These are phyloP conservation scores for Ardeotis arabs DNA, from an alignment of 2,113 vertebrate genomes.

Conservation along the genomic window DNA sequence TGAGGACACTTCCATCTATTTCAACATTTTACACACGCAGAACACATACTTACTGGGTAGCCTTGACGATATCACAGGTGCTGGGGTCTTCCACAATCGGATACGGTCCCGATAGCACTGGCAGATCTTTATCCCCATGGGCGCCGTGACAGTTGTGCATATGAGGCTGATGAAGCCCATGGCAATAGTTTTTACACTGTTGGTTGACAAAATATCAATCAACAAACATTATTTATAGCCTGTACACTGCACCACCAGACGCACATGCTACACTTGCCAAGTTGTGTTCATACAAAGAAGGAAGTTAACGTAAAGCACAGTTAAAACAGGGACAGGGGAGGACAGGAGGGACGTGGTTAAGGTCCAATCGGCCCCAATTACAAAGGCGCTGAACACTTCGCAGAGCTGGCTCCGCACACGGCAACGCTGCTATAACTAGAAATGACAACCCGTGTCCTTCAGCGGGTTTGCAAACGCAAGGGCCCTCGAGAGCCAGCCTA, in stretches of 20 bases:
- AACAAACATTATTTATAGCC: background rate
- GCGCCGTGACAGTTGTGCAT: slow-evolving; percentile 17
- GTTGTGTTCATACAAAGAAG: accelerated
- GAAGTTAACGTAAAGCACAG: background rate
- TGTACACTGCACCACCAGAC: too few species aligned
- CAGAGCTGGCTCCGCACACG: background rate
- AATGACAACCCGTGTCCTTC: accelerated
- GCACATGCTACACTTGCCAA: accelerated
- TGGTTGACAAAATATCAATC: background rate
- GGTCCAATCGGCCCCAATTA: background rate
- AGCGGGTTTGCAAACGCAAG: accelerated
- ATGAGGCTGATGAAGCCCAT: slow-evolving; percentile 75
- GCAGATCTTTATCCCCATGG: slow-evolving; percentile 62
- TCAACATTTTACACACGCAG: background rate
- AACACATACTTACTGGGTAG: slow-evolving; percentile 86
- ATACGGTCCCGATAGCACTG: slow-evolving; percentile 75
- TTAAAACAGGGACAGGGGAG: too few species aligned
- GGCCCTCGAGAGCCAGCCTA: accelerated
- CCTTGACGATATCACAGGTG: slow-evolving; percentile 93
- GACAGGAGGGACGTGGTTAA: accelerated
- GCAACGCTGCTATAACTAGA: accelerated
- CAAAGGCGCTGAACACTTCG: background rate
- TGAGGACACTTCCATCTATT: background rate
- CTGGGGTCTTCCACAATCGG: slow-evolving; percentile 82
- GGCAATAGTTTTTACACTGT: slow-evolving; percentile 77